These are phyloP conservation scores for Ptychoptera contaminata DNA, from an alignment of 2,888 invertebrate species.

Conservation along the genomic window DNA sequence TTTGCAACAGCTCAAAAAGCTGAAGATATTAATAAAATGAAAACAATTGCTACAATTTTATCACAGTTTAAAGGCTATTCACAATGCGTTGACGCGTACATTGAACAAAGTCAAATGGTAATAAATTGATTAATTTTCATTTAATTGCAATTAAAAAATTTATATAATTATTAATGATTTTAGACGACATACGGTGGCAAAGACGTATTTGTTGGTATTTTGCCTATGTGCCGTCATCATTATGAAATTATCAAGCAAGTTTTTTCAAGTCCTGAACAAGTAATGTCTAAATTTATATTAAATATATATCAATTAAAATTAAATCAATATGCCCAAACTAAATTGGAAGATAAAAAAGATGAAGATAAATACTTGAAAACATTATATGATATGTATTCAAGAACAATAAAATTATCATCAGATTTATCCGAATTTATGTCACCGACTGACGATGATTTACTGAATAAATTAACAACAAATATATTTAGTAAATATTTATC, in stretches of 20 bases:
- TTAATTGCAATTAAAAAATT: slow-evolving; percentile 5
- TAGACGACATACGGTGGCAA: slow-evolving; percentile 72
- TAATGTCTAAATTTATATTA: slow-evolving; percentile 94
- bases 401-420: slow-evolving; percentile 57
- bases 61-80: slow-evolving; percentile 94
- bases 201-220: slow-evolving; percentile 80
- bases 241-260: slow-evolving; percentile 72
- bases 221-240: slow-evolving; percentile 79
- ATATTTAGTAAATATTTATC: slow-evolving; percentile 69
- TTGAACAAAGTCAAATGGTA: slow-evolving; percentile 90
- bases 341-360: slow-evolving; percentile 68
- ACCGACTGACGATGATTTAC: slow-evolving; percentile 61
- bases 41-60: slow-evolving; percentile 77
- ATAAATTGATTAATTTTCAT: too few relatives aligned
- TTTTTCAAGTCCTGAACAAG: slow-evolving; percentile 89
- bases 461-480: slow-evolving; percentile 60
- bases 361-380: slow-evolving; percentile 78
- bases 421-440: slow-evolving; percentile 60
- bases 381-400: slow-evolving; percentile 78
- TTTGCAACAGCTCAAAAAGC: slow-evolving; percentile 80
- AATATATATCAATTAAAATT: slow-evolving; percentile 87
- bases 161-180: slow-evolving; percentile 17
- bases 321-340: slow-evolving; percentile 70
- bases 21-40: slow-evolving; percentile 79
- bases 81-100: slow-evolving; percentile 91